These are phyloP conservation scores for Neopipo cinnamomea DNA, from an alignment of 2,113 vertebrate species.

Conservation along the genomic window DNA sequence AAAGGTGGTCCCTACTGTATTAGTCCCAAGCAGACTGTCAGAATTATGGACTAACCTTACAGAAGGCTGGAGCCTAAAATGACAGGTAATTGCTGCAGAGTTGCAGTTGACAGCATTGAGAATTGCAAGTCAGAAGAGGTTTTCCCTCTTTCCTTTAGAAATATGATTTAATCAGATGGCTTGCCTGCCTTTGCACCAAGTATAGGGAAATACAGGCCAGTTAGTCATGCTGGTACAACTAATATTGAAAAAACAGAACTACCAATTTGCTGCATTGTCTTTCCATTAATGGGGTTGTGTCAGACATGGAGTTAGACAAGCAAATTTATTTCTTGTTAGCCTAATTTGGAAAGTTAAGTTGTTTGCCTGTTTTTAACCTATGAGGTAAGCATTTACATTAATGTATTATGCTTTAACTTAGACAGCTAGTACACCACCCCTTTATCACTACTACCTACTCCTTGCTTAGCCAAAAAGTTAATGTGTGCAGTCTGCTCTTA, in stretches of 20 bases:
- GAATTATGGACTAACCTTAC: not conserved
- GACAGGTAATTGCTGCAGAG: not conserved
- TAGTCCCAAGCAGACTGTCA: not conserved
- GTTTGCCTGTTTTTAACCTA: not conserved
- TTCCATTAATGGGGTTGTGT: not conserved
- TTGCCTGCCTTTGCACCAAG: not conserved
- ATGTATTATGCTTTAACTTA: not conserved
- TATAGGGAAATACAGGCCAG: not conserved
- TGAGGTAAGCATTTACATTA: not conserved
- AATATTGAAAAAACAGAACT: not conserved
- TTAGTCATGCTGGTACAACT: not conserved
- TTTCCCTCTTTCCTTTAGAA: not conserved
- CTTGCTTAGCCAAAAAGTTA: not conserved
- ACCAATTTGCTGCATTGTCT: not conserved
- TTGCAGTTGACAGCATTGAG: not conserved
- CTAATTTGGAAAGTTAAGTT: not conserved
- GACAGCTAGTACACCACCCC: not conserved
- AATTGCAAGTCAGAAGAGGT: not conserved
- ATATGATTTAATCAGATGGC: not conserved
- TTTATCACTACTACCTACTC: not conserved
- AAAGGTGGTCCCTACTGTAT: not conserved
- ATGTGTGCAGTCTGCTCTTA: not conserved
- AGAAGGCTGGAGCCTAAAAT: not conserved
- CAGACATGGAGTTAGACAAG: not conserved
- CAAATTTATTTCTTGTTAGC: not conserved